phyloP scores from a whole-genome alignment of 2,113 vertebrate species.

The Camelus dromedarius region DNA sequence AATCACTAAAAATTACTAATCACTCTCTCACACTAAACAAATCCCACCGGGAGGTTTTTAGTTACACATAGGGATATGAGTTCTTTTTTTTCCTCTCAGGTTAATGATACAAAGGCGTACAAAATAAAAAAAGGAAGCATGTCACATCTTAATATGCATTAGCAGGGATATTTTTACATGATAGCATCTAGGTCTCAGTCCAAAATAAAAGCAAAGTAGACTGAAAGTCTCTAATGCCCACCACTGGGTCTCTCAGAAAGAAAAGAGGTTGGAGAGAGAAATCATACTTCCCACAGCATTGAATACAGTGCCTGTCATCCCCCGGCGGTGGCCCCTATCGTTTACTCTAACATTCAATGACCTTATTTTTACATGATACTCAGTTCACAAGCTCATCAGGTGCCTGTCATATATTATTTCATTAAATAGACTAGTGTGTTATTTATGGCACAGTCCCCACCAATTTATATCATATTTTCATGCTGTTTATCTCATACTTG shows the following conservation, averaged over 20 bases:
- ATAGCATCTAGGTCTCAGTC: conserved; percentile 80
- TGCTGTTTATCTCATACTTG: conserved; percentile 51
- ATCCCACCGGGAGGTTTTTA: conserved; percentile 85
- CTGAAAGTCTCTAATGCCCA: conserved; percentile 77
- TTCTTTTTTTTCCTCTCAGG: conserved; percentile 59
- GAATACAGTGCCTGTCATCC: neutral
- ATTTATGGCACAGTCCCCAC: neutral
- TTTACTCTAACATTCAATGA: neutral
- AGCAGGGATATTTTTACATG: conserved; percentile 73
- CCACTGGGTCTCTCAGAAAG: conserved; percentile 58
- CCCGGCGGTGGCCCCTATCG: neutral
- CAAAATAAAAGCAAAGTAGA: conserved; percentile 82
- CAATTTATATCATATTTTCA: conserved; percentile 40
- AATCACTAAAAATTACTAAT: conserved; percentile 89
- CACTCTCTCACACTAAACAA: conserved; percentile 87
- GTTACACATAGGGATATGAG: conserved; percentile 76
- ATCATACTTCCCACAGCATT: conserved; percentile 60
- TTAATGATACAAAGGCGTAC: conserved; percentile 82
- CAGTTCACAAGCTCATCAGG: conserved; percentile 31
- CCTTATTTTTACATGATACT: conserved; percentile 69
- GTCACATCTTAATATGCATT: conserved; percentile 79
- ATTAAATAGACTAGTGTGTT: conserved; percentile 44
- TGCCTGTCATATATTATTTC: conserved; percentile 62
- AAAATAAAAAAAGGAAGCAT: conserved; percentile 78
- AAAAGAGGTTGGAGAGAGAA: conserved; percentile 63